Base-by-base conservation (phyloP, 1,140 invertebrate species). In the Apis florea region DNA sequence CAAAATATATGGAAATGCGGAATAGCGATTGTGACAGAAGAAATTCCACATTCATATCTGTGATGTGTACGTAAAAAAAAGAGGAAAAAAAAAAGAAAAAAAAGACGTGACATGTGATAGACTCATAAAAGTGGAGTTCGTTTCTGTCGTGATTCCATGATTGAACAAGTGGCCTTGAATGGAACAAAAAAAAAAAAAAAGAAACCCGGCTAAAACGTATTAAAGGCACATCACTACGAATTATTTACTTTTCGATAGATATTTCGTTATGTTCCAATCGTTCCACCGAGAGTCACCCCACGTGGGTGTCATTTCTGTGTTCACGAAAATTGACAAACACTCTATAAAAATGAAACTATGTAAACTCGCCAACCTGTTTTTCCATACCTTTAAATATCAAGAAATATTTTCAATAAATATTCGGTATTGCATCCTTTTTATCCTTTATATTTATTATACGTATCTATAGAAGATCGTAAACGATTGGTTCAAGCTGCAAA, bases 31-130 rank as follows among this genome's bases (percentile, higher is more conserved):
- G 9, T 40, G 31, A 64, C 12, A 40, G 64, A 66, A 9, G 12
- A 40, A 61, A 15, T 63, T 63, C 26, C 64, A 66, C 40, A 19
- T 40, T 5, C 31, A 66, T 40, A 66, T 40, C 64, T 66, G 64
- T 66, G 64, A 66, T 66, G 64, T 26, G 61, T 63, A 63, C 61
- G 61, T 63, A 54, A 59, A n/a, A 40, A 40, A 40, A 40, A 40
- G 5, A 40, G 5, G 5, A 40, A 40, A 40, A 40, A 40, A 40
- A 40, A 40, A 40, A 40, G 0, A 3, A 40, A 40, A 40, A 40
- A 40, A 40, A 40, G 64, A 24, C 64, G 31, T 47, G 64, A 19
- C 64, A 66, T 66, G 64, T 66, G 64, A 66, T 66, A 66, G 40
- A 40, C 26, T 66, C 58, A 24, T 59, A 24, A 66, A 66, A 66